Conservation (phyloP, 2,113 vertebrate species). For the Sinosuthora webbiana region DNA sequence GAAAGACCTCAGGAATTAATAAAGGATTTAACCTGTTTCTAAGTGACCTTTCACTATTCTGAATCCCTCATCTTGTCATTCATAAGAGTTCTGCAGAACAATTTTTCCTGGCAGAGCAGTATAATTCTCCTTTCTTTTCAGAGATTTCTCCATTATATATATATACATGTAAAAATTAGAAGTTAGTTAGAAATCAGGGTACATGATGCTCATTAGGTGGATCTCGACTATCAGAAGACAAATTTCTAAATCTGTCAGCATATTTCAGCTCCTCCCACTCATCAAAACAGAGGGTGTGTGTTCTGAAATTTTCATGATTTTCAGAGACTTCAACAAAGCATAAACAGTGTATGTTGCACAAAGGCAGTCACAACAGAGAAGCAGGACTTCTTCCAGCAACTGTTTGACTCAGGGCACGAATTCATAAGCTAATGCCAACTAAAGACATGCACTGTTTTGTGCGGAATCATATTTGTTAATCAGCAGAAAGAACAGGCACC, state of each 20-base stretch:
- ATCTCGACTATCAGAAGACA: background rate
- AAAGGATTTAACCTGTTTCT: background rate
- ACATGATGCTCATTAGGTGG: background rate
- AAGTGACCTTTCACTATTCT: background rate
- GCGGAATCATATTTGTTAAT: constrained; percentile 32
- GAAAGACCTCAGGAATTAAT: background rate
- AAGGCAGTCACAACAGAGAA: background rate
- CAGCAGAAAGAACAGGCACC: background rate
- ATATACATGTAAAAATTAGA: background rate
- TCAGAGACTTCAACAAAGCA: background rate
- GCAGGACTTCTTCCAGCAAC: background rate
- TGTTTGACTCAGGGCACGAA: background rate
- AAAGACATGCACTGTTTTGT: background rate
- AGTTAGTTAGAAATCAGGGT: no score
- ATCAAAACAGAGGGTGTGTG: background rate
- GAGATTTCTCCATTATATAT: background rate
- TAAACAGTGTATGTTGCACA: background rate
- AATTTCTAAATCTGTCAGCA: background rate
- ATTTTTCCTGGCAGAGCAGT: background rate
- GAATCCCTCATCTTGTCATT: background rate
- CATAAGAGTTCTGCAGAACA: background rate
- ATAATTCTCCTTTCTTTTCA: background rate
- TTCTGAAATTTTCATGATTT: background rate
- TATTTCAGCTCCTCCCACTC: background rate
- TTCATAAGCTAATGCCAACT: background rate